Evolutionary conservation across 2,113 vertebrate species (phyloP).

Genomic region (Empidonax alnorum): DNA sequence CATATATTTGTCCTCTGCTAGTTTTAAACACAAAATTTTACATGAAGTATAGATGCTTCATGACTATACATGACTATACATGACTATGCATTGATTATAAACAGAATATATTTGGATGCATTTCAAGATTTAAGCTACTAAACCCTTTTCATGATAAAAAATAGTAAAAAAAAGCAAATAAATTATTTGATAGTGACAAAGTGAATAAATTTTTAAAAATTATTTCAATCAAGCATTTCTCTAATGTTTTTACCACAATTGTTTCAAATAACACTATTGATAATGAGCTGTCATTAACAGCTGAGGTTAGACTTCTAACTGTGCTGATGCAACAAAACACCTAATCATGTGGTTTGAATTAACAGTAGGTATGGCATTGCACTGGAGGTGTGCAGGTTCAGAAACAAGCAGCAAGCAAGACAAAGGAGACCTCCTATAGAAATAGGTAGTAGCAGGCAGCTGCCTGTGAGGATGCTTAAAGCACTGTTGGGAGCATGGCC

Average conservation of each 20-base stretch:
- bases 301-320: background rate
- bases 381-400: background rate
- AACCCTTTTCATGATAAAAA: background rate
- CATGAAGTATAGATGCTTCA: background rate
- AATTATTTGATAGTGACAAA: background rate
- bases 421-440: background rate
- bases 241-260: background rate
- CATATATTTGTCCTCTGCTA: background rate
- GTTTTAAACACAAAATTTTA: background rate
- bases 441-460: background rate
- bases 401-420: background rate
- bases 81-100: background rate
- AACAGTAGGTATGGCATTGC: background rate
- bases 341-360: background rate
- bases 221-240: background rate
- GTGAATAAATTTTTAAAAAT: background rate
- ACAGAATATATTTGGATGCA: background rate
- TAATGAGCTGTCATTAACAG: background rate
- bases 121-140: background rate
- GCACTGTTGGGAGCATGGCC: background rate
- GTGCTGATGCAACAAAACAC: background rate
- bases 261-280: background rate
- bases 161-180: background rate
- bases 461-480: background rate
- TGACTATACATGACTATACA: too few species aligned